Evolutionary conservation across 1,140 invertebrate species (phyloP).

Genomic region (Hyles vespertilio): DNA sequence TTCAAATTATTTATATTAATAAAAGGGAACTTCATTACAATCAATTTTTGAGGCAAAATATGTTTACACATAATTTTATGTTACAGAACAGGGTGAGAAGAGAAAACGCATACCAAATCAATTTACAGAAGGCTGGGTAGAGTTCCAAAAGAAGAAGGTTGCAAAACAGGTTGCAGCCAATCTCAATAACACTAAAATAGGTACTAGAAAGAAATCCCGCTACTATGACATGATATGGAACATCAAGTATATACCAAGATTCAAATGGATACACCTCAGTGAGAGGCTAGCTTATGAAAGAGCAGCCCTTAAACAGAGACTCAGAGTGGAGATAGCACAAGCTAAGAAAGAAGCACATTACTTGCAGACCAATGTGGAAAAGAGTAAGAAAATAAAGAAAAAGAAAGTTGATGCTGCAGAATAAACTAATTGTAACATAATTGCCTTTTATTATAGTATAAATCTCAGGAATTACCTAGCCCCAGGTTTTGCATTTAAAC

Average conservation of each 20-base stretch:
- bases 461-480: too few species aligned
- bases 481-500: too few species aligned
- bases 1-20: background rate
- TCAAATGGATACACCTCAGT: slow-evolving; percentile 96
- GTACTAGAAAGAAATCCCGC: slow-evolving; percentile 89
- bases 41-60: too few species aligned
- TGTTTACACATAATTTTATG: slow-evolving; percentile 6
- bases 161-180: slow-evolving; percentile 89
- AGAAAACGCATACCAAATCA: slow-evolving; percentile 76
- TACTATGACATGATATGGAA: slow-evolving; percentile 96
- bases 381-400: slow-evolving; percentile 82
- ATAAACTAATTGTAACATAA: slow-evolving; percentile 12
- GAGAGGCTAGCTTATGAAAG: slow-evolving; percentile 95
- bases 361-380: slow-evolving; percentile 89
- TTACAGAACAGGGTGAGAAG: slow-evolving; percentile 76
- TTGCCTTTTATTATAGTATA: background rate
- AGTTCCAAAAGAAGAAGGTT: slow-evolving; percentile 92
- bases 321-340: slow-evolving; percentile 92
- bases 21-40: too few species aligned
- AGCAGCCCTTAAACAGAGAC: slow-evolving; percentile 89
- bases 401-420: slow-evolving; percentile 30
- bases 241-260: slow-evolving; percentile 95
- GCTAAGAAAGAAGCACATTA: slow-evolving; percentile 93
- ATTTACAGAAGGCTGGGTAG: slow-evolving; percentile 98
- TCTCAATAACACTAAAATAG: slow-evolving; percentile 92